Evolutionary conservation across 1,140 invertebrate genomes (phyloP).

Genomic region (Dreissena polymorpha): DNA sequence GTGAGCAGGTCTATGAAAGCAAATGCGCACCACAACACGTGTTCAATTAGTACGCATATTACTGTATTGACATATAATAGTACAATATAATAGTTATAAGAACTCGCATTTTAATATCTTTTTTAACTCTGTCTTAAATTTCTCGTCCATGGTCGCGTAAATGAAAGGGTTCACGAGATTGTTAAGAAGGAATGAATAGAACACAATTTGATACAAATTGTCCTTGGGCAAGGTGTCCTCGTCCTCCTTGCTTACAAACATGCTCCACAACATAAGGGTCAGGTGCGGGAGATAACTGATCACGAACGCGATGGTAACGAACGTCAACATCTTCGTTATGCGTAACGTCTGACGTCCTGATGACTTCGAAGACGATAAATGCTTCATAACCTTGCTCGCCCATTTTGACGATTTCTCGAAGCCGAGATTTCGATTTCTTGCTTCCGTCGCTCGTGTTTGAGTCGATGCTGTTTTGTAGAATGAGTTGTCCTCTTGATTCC

Average conservation of each 20-base stretch:
- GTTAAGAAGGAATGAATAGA: constrained; percentile 47
- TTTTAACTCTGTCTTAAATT: constrained; percentile 32
- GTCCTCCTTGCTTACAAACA: constrained; percentile 2
- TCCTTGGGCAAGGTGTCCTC: constrained; percentile 26
- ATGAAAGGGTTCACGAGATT: constrained; percentile 52
- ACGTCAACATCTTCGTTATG: constrained; percentile 50
- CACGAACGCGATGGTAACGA: constrained; percentile 40
- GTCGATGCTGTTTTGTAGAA: not conserved
- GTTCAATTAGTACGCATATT: no score
- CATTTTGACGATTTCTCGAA: constrained; percentile 13
- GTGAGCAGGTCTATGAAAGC: no score
- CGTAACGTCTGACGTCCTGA: constrained; percentile 36
- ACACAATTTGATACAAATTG: constrained; percentile 34
- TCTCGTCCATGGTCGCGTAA: constrained; percentile 47
- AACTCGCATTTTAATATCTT: constrained; percentile 24
- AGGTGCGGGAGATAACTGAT: constrained; percentile 44
- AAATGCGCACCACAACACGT: no score
- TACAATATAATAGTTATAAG: no score
- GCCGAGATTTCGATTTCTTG: not conserved
- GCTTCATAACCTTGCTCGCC: constrained; percentile 22
- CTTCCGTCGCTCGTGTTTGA: not conserved
- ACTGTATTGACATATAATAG: no score
- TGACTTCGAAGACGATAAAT: constrained; percentile 8
- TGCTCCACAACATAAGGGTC: constrained; percentile 36
- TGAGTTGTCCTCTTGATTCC: not conserved